A percentile compares a stretch with the other conserved stretches of the same genome.
Evolutionary conservation across 2,797 vertebrate species (phyloP).

Genomic region (Pipistrellus pipistrellus): DNA sequence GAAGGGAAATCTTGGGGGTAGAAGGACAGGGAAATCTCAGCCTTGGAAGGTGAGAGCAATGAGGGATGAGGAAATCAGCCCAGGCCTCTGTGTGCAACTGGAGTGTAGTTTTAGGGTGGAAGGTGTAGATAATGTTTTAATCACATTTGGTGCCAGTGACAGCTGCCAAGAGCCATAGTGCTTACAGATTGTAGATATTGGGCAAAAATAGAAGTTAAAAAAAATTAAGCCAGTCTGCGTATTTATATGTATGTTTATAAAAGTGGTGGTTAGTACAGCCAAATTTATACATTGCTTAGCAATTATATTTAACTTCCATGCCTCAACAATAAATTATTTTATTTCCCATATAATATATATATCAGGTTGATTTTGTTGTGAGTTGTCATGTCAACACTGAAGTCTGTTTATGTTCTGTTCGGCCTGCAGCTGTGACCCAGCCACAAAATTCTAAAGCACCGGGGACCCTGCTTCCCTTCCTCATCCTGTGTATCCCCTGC

Average conservation of each 20-base stretch:
- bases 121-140: neutral
- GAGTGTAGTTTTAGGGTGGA: neutral
- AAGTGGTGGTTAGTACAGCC: neutral
- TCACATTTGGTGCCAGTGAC: neutral
- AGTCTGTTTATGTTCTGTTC: neutral
- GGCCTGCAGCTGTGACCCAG: neutral
- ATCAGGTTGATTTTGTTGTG: neutral
- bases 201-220: conserved; percentile 33
- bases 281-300: conserved; percentile 15
- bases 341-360: neutral
- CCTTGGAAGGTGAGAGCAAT: neutral
- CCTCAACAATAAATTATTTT: neutral
- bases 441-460: neutral
- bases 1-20: neutral
- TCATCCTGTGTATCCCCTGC: neutral
- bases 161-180: neutral
- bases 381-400: neutral
- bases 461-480: neutral
- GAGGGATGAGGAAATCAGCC: neutral
- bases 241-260: neutral
- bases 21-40: neutral
- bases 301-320: neutral
- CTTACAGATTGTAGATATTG: neutral
- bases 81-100: neutral
- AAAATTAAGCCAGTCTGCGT: neutral